Base-by-base conservation (phyloP, 2,888 invertebrate genomes). In the Campaea margaritaria region DNA sequence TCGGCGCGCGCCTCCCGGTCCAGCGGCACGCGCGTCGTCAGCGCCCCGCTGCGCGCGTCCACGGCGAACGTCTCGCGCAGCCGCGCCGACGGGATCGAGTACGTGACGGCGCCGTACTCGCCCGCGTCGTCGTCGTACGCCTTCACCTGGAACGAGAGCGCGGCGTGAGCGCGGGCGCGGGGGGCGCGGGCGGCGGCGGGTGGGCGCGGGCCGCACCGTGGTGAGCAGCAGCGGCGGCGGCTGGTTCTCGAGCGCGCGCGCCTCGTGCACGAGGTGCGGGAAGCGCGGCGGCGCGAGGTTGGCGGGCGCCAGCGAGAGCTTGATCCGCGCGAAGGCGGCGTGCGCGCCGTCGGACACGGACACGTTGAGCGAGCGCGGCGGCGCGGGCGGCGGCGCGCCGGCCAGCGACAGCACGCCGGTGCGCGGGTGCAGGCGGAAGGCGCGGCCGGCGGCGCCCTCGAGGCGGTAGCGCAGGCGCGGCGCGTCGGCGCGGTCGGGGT, bases 271-370 rank as follows among this genome's bases (percentile, higher is more conserved):
- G 0, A 95, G 91, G 78, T 96, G 95, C 13, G 95, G 93, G 86
- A 99, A 98, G 64, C 93, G 93, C 10, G 98, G 98, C 70, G 96
- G 82, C 95, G 94, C 69, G 94, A 93, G 77, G 91, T 98, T 98
- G 63, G 96, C 95, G 9, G 97, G 95, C 59, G 96, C 89, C 64
- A 96, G 93, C 75, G 96, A 94, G 48, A 97, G 95, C 89, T 96
- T 96, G 13, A 97, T 94, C 67, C 97, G 93, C 0, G 97, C 95
- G 87, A 96, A 98, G 68, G 95, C 96, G 8, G 97, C 98, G 89
- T 98, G 98, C 38, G 99, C 97, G 34, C 99, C 99, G 91, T 99
- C 99, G 55, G 97, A 97, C 39, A 98, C 99, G 0, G 98, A 98
- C 34, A 99, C 96, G 91, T 99, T 99, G 60, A 99, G 93, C 67